Conservation (phyloP, 2,113 vertebrate genomes). For the Dromiciops gliroides region DNA sequence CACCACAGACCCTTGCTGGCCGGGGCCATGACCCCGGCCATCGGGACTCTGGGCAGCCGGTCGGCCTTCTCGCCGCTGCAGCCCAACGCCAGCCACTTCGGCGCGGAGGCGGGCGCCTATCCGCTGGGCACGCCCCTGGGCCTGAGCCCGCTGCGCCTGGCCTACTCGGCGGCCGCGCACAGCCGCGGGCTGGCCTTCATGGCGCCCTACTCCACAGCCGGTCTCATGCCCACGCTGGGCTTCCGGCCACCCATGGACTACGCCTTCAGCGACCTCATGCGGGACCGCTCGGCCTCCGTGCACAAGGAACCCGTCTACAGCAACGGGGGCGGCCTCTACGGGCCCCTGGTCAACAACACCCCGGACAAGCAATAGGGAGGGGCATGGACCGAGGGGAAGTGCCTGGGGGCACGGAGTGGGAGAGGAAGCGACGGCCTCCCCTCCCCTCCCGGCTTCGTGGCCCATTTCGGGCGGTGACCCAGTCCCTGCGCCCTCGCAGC, state of each 20-base stretch:
- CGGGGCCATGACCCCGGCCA: conserved; percentile 92
- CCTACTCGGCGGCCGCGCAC: conserved; percentile 93
- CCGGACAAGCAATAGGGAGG: conserved; percentile 93
- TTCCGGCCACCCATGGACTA: conserved; percentile 99
- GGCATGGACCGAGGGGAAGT: not conserved
- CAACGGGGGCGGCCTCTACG: conserved; percentile 91
- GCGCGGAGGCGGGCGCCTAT: conserved; percentile 92
- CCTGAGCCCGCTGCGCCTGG: conserved; percentile 96
- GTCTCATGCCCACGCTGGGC: conserved; percentile 96
- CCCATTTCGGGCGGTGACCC: not conserved
- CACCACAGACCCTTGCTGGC: conserved; percentile 91
- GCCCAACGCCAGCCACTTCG: conserved; percentile 95
- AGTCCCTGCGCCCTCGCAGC: not conserved
- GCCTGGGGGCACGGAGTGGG: no score
- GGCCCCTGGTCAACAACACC: conserved; percentile 96
- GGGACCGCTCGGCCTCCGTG: conserved; percentile 92
- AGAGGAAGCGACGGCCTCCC: not conserved
- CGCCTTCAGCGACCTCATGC: conserved; percentile 98
- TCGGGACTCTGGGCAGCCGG: conserved; percentile 92
- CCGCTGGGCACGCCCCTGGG: conserved; percentile 94
- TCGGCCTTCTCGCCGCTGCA: conserved; percentile 98
- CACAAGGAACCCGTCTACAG: conserved; percentile 96
- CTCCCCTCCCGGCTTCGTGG: not conserved
- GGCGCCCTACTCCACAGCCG: conserved; percentile 97
- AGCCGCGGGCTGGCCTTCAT: conserved; percentile 98